Base-by-base conservation (phyloP, 2,113 vertebrate species). In the Phylloscopus whistleri region DNA sequence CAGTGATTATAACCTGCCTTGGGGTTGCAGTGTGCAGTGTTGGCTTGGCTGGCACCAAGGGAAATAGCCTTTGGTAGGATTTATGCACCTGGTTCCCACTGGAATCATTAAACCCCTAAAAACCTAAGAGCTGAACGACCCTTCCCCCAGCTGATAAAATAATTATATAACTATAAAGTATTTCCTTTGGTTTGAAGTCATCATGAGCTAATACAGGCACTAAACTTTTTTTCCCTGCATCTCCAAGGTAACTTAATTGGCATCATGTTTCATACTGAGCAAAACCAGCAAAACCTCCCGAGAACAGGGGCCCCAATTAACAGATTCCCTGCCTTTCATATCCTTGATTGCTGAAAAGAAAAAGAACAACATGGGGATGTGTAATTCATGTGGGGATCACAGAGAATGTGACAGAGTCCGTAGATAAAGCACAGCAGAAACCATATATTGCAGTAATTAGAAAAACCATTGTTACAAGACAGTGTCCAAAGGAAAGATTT, bases 221-320 rank as follows among this genome's bases (percentile, higher is more conserved):
- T 16, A 41, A 2, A 41, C 41, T 0, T 56, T 46, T 85, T 31
- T 49, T 4, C 13, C n/a, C 35, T 44, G 0, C 48, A 39, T 85
- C 59, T 55, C 84, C 63, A 85, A 88, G 69, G 87, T 75, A 96
- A 84, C 69, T 76, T 87, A 75, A 67, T 59, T 94, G 63, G 43
- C 68, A 75, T 90, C 62, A 49, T 56, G 51, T 24, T 87, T 91
- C 79, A 56, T 56, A 64, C 22, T 35, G 64, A 94, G 73, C 70
- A 80, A 91, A 89, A 75, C 31, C 35, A 94, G 81, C 13, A 78
- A 84, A 94, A 39, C 8, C 66, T 86, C 62, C 59, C 48, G 75
- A 87, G 84, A 86, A 26, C 44, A 78, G 66, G 58, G 78, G n/a
- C n/a, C 78, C 66, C 49, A 78, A 63, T 93, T 90, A 96, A 90